phyloP scores from a whole-genome alignment of 2,888 invertebrate genomes.

The Ectemnius lituratus region DNA sequence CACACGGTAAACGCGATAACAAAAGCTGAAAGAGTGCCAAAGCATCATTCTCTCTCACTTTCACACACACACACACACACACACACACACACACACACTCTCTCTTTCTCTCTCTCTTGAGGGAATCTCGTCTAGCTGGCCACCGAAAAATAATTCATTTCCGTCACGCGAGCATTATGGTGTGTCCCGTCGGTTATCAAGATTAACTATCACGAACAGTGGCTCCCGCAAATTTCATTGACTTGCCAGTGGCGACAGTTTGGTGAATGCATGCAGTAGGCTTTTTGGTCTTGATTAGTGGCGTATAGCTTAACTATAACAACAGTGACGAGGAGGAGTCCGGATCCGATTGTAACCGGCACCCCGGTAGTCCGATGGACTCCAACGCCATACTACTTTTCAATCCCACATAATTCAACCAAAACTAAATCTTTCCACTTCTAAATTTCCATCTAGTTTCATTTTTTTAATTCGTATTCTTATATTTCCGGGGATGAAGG shows the following conservation, averaged over 20 bases:
- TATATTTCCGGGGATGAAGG: too few species aligned
- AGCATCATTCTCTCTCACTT: background rate
- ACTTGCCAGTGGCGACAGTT: slow-evolving; percentile 26
- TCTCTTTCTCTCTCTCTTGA: background rate
- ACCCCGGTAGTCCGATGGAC: slow-evolving; percentile 34
- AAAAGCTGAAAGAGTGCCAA: slow-evolving; percentile 6
- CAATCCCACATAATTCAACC: too few species aligned
- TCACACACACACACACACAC: too few species aligned
- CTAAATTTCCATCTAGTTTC: too few species aligned
- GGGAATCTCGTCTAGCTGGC: background rate
- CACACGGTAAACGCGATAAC: background rate
- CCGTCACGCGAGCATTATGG: slow-evolving; percentile 15
- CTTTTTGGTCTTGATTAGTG: slow-evolving; percentile 56
- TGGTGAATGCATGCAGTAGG: slow-evolving; percentile 55
- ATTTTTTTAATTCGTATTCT: too few species aligned
- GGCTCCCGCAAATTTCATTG: slow-evolving; percentile 4
- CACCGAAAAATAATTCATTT: slow-evolving; percentile 12
- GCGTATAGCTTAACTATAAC: slow-evolving; percentile 42
- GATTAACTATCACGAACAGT: slow-evolving; percentile 11
- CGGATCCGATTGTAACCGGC: slow-evolving; percentile 37
- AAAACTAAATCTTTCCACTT: too few species aligned
- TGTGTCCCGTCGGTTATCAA: slow-evolving; percentile 9
- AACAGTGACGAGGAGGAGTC: slow-evolving; percentile 40
- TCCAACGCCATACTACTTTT: slow-evolving; percentile 21
- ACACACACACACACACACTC: too few species aligned